Evolutionary conservation across 2,113 vertebrate genomes (phyloP), one percentile per base, ranked within the genome.

Genomic region (Myotis lucifugus): DNA sequence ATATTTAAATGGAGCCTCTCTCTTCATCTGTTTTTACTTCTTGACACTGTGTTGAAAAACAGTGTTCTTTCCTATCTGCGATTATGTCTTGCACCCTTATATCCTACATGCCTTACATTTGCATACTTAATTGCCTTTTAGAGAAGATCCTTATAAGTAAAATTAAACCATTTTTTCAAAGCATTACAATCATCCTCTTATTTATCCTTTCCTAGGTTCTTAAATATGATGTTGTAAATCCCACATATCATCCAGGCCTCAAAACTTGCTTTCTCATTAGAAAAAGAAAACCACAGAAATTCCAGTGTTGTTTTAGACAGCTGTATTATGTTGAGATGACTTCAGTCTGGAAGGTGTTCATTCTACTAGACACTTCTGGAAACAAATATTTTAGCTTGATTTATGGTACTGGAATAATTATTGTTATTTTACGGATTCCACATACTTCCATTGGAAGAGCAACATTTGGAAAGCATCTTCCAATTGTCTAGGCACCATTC

Each of bases 331-430:
- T 98, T 98, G 97, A 97, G 97, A 97, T 98, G 98, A 98, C 98
- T 98, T 98, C 96, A 83, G 96, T 97, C 96, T 98, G 98, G 98
- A 98, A 98, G 98, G 98, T 98, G 97, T 98, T 98, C 98, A 95
- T 98, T 97, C 97, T 98, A 97, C 97, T 98, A 97, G 98, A 98
- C 98, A 97, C 97, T 98, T 98, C 98, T 98, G 98, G 98, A 98
- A 98, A 98, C 97, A 98, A 98, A 98, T 98, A 98, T 98, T 95
- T 98, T 98, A 98, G 94, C 96, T 95, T 98, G 98, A 98, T 98
- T 98, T 98, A 98, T 98, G 93, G 95, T 85, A 64, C 83, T 97
- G 97, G 97, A 97, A 97, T 96, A 96, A 97, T 96, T 93, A 96
- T 91, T 96, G 92, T 95, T 97, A 91, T 95, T 96, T 97, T 93